Conservation (phyloP, 2,888 invertebrate species). For the Lucinisca nassula region DNA sequence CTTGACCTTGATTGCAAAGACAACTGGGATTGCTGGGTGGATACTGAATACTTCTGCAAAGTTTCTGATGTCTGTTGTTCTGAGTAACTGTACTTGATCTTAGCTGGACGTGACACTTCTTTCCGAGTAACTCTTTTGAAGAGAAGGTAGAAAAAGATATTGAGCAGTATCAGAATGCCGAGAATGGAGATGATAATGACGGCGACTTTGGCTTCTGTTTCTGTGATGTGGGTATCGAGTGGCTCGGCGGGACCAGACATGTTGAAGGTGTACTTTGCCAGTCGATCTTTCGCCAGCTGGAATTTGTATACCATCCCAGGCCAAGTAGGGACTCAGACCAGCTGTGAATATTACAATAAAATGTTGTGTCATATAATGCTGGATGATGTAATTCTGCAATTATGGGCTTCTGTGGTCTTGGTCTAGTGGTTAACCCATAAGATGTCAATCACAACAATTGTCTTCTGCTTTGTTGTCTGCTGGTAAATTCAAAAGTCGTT, state of each 20-base stretch:
- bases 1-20: not conserved
- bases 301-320: not conserved
- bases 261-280: not conserved
- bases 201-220: conserved; percentile 20
- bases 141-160: conserved; percentile 47
- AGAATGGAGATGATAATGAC: conserved; percentile 30
- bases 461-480: too few relatives aligned
- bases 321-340: too few relatives aligned
- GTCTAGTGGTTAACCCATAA: too few relatives aligned
- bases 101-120: not conserved
- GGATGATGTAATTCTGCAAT: too few relatives aligned
- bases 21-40: not conserved
- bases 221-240: not conserved
- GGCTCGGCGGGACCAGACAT: not conserved
- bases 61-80: not conserved
- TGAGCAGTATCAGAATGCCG: conserved; percentile 29
- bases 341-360: too few relatives aligned
- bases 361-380: too few relatives aligned
- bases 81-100: not conserved
- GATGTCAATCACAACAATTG: too few relatives aligned
- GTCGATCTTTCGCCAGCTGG: not conserved
- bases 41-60: not conserved
- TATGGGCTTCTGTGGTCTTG: too few relatives aligned
- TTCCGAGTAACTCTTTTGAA: conserved; percentile 10
- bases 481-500: too few relatives aligned